A percentile compares a stretch with the other conserved stretches of the same genome.
These are phyloP conservation scores for Batillaria attramentaria DNA, from an alignment of 1,140 invertebrate species.

Conservation along the genomic window DNA sequence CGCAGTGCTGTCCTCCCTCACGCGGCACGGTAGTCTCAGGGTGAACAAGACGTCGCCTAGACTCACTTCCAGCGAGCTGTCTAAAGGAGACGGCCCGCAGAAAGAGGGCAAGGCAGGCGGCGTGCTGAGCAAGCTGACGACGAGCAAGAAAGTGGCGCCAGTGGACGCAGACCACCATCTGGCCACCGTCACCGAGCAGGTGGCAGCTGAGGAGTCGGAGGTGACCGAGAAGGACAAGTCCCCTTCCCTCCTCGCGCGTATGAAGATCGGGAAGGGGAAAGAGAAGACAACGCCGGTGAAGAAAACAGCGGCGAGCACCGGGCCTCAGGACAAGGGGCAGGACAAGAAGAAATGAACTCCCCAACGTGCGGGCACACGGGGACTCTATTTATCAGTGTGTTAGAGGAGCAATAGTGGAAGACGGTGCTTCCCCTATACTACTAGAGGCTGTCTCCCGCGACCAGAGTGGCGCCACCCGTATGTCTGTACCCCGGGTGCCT, in stretches of 20 bases:
- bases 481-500: neutral
- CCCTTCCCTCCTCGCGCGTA: slow-evolving; percentile 21
- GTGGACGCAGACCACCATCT: slow-evolving; percentile 29
- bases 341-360: slow-evolving; percentile 11
- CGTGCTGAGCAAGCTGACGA: slow-evolving; percentile 5
- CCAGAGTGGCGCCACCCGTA: neutral
- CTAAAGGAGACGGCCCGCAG: neutral
- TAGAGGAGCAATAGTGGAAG: neutral
- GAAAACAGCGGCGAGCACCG: slow-evolving; percentile 3
- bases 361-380: neutral
- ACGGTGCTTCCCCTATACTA: neutral
- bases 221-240: slow-evolving; percentile 3
- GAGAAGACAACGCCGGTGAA: slow-evolving; percentile 13
- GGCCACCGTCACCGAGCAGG: slow-evolving; percentile 38
- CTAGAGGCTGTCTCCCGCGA: neutral
- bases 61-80: slow-evolving; percentile 21
- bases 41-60: slow-evolving; percentile 24
- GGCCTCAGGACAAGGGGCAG: neutral
- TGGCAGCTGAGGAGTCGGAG: slow-evolving; percentile 19
- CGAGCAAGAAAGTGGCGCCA: slow-evolving; percentile 13
- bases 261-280: slow-evolving; percentile 29
- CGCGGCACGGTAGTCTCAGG: slow-evolving; percentile 12
- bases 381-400: neutral
- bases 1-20: neutral
- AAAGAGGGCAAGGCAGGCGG: neutral